These are phyloP conservation scores for Drosophila falleni DNA, from an alignment of 2,888 invertebrate genomes.

Conservation along the genomic window DNA sequence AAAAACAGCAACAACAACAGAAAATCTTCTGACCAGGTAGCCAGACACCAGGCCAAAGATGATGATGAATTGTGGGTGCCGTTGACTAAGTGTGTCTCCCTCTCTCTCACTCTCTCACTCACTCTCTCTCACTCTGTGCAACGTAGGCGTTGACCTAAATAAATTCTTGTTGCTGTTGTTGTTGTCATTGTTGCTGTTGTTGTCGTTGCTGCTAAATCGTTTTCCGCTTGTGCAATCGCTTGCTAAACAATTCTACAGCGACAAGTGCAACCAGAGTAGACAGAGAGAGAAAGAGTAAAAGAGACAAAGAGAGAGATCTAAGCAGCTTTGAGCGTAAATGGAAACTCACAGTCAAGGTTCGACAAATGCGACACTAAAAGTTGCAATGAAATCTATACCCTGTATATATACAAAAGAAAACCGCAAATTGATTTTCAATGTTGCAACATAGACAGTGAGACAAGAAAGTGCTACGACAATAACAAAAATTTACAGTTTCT, in stretches of 20 bases:
- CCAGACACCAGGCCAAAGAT: conserved; percentile 53
- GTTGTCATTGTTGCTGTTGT: conserved; percentile 43
- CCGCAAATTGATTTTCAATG: conserved; percentile 79
- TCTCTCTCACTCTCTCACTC: conserved; percentile 14
- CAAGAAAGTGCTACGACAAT: no score
- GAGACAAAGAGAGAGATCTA: conserved; percentile 2
- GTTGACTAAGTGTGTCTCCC: conserved; percentile 70
- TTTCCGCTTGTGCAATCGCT: conserved; percentile 78
- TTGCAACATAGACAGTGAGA: conserved; percentile 29
- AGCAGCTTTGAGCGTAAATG: conserved; percentile 51
- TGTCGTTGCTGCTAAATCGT: conserved; percentile 61
- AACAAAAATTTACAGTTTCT: no score
- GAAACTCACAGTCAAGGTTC: conserved; percentile 75
- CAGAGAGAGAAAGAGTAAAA: background rate
- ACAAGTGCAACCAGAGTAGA: conserved; percentile 69
- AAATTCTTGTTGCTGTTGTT: conserved; percentile 45
- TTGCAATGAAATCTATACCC: conserved; percentile 30
- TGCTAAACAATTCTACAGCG: conserved; percentile 63
- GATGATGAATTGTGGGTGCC: conserved; percentile 78
- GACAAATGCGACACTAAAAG: conserved; percentile 12
- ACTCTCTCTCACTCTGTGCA: conserved; percentile 33
- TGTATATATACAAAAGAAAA: conserved; percentile 30
- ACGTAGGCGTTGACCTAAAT: conserved; percentile 80
- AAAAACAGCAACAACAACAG: conserved; percentile 45
- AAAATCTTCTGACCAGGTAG: conserved; percentile 71